phyloP scores from a whole-genome alignment of 2,113 vertebrate genomes.

The Plecotus auritus region DNA sequence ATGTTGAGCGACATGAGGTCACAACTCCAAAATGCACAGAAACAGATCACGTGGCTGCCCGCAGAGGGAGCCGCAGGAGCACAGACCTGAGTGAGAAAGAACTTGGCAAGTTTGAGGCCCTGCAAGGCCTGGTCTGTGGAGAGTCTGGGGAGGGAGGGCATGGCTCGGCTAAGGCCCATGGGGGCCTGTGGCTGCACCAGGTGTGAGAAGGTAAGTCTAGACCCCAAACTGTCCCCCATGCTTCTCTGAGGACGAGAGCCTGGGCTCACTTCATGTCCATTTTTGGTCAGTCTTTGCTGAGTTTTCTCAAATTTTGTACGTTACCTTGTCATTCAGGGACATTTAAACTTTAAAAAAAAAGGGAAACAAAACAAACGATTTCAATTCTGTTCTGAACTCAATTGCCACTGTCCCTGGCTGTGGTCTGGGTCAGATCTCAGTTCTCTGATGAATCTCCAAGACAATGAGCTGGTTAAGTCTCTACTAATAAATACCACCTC shows the following conservation, averaged over 20 bases:
- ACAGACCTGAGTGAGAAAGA: not conserved
- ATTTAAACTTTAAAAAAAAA: not conserved
- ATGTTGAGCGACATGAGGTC: not conserved
- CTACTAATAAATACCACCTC: not conserved
- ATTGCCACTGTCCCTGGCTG: not conserved
- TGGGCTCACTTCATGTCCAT: not conserved
- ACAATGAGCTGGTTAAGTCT: not conserved
- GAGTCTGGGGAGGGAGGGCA: not conserved
- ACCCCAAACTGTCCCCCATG: not conserved
- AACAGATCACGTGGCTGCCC: accelerated
- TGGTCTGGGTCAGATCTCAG: not conserved
- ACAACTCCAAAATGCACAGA: not conserved
- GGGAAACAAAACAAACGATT: not conserved
- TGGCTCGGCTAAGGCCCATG: not conserved
- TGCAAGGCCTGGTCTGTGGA: not conserved
- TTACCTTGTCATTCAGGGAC: not conserved
- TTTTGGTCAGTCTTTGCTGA: not conserved
- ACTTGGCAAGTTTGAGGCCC: accelerated
- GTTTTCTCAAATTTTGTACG: not conserved
- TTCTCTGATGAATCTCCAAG: not conserved
- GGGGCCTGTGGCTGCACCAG: not conserved
- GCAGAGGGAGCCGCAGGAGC: not conserved
- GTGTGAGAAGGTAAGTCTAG: not conserved
- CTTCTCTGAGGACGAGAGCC: not conserved
- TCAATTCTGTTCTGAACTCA: not conserved